Conservation (phyloP, 2,888 invertebrate species). For the Emmelina monodactyla region DNA sequence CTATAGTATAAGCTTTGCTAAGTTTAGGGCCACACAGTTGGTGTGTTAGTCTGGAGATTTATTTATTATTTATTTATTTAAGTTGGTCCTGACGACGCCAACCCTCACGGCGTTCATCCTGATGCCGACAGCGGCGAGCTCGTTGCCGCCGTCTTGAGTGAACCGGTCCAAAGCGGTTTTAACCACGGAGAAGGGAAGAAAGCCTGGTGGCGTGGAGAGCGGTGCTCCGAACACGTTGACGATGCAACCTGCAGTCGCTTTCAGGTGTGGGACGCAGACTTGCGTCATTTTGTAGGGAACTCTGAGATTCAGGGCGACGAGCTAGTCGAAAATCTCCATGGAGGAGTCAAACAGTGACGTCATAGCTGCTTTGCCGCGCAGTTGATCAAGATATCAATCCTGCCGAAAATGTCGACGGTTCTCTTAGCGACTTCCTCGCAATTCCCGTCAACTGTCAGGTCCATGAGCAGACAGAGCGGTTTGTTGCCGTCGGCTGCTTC, state of each 20-base stretch:
- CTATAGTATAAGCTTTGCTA: no score
- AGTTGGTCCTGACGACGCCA: constrained; percentile 27
- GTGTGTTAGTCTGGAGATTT: no score
- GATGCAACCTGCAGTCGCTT: constrained; percentile 32
- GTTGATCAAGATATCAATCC: constrained; percentile 30
- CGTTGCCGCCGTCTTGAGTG: constrained; percentile 26
- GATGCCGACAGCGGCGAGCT: constrained; percentile 26
- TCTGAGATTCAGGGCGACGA: constrained; percentile 31
- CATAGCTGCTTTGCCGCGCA: constrained; percentile 26
- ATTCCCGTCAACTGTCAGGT: constrained; percentile 23
- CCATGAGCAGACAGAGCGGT: constrained; percentile 22
- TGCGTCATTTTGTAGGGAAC: constrained; percentile 29
- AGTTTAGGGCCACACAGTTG: no score
- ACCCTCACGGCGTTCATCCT: constrained; percentile 31
- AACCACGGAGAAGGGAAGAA: constrained; percentile 25
- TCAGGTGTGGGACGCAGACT: constrained; percentile 26
- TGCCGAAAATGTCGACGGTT: constrained; percentile 27
- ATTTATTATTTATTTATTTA: no score
- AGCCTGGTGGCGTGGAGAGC: constrained; percentile 23
- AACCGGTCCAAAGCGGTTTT: constrained; percentile 28
- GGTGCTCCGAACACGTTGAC: constrained; percentile 29
- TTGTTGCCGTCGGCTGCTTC: constrained; percentile 14
- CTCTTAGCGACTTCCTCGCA: constrained; percentile 26
- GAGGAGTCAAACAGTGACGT: constrained; percentile 25
- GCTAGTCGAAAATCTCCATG: constrained; percentile 27